Evolutionary conservation across 1,140 invertebrate genomes (phyloP).

Genomic region (Holcopasites calliopsidis): DNA sequence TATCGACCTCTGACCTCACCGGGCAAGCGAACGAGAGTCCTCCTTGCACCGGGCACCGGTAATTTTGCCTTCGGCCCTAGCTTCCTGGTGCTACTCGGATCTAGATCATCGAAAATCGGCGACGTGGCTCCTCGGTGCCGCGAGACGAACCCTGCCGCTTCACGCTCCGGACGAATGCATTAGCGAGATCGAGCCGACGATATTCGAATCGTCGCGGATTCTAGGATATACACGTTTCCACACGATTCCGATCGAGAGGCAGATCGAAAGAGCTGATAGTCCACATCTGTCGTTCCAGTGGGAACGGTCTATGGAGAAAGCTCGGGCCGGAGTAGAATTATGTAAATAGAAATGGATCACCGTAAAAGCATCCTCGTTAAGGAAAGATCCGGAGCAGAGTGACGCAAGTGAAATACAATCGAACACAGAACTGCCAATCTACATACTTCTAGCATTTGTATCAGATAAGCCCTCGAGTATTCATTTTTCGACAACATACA

Average conservation of each 20-base stretch:
- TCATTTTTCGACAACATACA: background rate
- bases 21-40: constrained; percentile 72
- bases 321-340: no score
- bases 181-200: background rate
- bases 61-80: constrained; percentile 73
- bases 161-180: background rate
- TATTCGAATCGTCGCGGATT: no score
- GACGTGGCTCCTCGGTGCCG: constrained; percentile 8
- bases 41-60: constrained; percentile 73
- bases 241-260: constrained; percentile 13
- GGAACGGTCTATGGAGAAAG: no score
- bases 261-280: background rate
- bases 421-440: no score
- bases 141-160: constrained; percentile 7
- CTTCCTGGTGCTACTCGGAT: constrained; percentile 75
- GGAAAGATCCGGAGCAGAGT: no score
- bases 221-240: no score
- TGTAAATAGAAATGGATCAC: no score
- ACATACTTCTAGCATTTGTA: no score
- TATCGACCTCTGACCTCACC: constrained; percentile 78
- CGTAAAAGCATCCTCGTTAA: no score
- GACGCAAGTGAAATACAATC: no score
- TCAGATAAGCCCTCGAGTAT: no score
- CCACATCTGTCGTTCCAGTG: background rate
- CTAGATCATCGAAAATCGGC: constrained; percentile 71